Percentiles rank a stretch among this genome's conserved stretches.
These are phyloP conservation scores for Catharus fuscescens DNA, from an alignment of 2,113 vertebrate genomes.

Conservation along the genomic window DNA sequence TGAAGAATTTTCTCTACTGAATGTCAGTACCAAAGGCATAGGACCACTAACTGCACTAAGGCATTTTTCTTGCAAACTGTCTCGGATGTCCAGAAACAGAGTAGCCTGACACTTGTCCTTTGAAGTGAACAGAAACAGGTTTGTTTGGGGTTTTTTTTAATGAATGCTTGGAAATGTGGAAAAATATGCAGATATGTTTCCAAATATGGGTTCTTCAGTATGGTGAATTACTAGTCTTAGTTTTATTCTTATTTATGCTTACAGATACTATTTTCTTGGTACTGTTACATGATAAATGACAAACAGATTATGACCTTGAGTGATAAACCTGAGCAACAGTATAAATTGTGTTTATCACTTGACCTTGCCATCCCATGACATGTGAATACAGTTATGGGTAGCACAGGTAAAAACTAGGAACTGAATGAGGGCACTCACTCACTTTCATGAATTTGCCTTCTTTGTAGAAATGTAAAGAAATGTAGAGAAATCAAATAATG, in stretches of 20 bases:
- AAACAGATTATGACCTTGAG: background rate
- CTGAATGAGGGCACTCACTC: background rate
- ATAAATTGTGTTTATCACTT: background rate
- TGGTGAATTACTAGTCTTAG: background rate
- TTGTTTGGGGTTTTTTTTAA: background rate
- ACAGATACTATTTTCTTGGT: background rate
- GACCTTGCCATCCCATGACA: background rate
- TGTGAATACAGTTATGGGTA: background rate
- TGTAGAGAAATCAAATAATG: background rate
- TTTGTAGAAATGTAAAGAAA: background rate
- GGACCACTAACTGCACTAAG: background rate
- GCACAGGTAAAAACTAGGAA: background rate
- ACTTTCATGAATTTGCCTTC: background rate
- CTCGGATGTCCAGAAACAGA: background rate
- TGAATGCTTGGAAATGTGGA: background rate
- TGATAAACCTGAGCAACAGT: background rate
- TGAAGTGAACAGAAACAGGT: background rate
- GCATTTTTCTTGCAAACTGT: background rate
- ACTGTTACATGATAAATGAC: background rate
- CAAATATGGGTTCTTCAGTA: background rate
- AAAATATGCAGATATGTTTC: background rate
- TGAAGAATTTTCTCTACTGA: background rate
- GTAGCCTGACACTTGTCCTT: background rate
- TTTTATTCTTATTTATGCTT: constrained; percentile 16
- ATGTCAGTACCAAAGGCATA: background rate